A percentile compares a stretch with the other conserved stretches of the same genome.
phyloP scores from a whole-genome alignment of 1,140 invertebrate genomes.

The Cydia fagiglandana region DNA sequence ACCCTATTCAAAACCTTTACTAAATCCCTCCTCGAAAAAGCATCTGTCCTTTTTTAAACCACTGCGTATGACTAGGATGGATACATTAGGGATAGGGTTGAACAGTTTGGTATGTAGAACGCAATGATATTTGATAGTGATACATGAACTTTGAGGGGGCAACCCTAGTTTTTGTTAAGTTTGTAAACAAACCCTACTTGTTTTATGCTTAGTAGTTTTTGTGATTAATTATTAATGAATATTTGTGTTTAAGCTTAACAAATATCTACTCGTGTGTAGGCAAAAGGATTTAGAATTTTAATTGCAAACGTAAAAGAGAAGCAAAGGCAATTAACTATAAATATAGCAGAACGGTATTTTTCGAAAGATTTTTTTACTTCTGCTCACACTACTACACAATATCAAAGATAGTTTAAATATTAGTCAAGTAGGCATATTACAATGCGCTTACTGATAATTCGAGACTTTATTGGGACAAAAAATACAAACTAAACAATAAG shows the following conservation, averaged over 20 bases:
- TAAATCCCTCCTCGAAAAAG: background rate
- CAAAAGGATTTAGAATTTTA: background rate
- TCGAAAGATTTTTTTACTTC: too few relatives aligned
- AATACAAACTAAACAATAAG: too few relatives aligned
- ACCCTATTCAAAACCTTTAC: background rate
- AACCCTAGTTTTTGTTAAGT: conserved; percentile 16
- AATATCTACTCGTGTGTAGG: background rate
- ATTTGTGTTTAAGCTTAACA: background rate
- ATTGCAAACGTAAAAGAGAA: background rate
- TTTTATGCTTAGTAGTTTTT: background rate
- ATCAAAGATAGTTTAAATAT: too few relatives aligned
- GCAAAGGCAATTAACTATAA: background rate
- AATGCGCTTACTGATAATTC: too few relatives aligned
- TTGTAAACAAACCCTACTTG: background rate
- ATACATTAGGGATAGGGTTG: conserved; percentile 11
- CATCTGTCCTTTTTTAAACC: background rate
- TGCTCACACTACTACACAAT: too few relatives aligned
- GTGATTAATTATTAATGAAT: conserved; percentile 12
- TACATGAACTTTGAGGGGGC: conserved; percentile 10
- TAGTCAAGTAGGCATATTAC: too few relatives aligned
- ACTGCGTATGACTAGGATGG: background rate
- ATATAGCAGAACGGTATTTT: too few relatives aligned
- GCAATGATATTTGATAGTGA: conserved; percentile 3
- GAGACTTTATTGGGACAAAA: too few relatives aligned
- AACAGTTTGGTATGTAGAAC: background rate